phyloP scores from a whole-genome alignment of 2,888 invertebrate genomes.

The Sminthurides aquaticus region DNA sequence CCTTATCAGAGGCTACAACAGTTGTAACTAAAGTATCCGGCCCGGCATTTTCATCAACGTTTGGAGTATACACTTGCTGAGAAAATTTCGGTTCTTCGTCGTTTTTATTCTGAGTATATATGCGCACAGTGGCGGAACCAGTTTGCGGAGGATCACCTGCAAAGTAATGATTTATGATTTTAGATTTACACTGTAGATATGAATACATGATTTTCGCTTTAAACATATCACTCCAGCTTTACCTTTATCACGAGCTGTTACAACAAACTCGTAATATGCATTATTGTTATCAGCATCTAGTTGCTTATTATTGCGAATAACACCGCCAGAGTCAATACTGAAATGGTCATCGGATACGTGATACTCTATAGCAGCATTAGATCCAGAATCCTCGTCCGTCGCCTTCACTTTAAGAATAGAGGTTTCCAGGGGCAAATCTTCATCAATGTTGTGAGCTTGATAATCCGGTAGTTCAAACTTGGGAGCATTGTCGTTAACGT shows the following conservation, averaged over 20 bases:
- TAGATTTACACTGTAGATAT: no score
- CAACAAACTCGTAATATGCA: constrained; percentile 89
- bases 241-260: constrained; percentile 89
- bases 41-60: constrained; percentile 91
- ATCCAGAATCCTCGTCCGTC: constrained; percentile 88
- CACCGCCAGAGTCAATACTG: constrained; percentile 83
- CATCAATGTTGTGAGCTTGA: constrained; percentile 91
- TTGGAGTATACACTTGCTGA: constrained; percentile 91
- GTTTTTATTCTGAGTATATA: constrained; percentile 96
- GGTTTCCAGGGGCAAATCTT: constrained; percentile 85
- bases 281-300: constrained; percentile 94
- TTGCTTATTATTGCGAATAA: constrained; percentile 85
- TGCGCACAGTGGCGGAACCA: constrained; percentile 84
- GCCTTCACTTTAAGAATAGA: constrained; percentile 91
- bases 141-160: constrained; percentile 78
- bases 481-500: constrained; percentile 91
- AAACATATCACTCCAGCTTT: no score
- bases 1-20: constrained; percentile 93
- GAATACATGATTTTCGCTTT: no score
- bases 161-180: no score
- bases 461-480: constrained; percentile 94
- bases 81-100: constrained; percentile 96
- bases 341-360: constrained; percentile 88
- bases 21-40: constrained; percentile 92
- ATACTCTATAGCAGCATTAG: constrained; percentile 91